Base-by-base conservation (phyloP, 2,797 vertebrate species). In the Adelosebastes latens region DNA sequence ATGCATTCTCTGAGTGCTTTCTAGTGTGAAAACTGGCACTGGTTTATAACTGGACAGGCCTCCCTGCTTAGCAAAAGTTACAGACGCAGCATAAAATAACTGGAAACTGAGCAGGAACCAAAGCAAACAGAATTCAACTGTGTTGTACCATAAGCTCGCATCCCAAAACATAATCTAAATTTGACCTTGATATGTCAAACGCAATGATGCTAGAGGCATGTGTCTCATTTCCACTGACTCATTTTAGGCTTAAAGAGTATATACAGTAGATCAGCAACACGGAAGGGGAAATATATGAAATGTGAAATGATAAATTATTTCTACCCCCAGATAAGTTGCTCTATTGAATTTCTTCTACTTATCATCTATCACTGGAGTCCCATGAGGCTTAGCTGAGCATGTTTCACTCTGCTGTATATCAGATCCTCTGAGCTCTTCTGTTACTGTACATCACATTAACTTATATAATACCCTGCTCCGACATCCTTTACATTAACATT, bases 121-220 rank as follows among this genome's bases (percentile, higher is more conserved):
- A 74, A 73, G 53, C 66, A 74, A 73, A 79, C 25, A 71, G 25
- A 83, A 72, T 69, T 68, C 24, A 75, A 32, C 62, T 71, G 60
- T 68, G 31, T 7, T 8, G 11, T 36, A 66, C 58, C 69, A 67
- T 52, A 61, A 74, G 22, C 74, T 55, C 32, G 55, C 63, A 32
- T 72, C 69, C 42, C n/a, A 55, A 65, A 79, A 59, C 67, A 79
- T 63, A 36, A 81, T 86, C 6, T 39, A 77, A 71, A 53, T 67
- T n/a, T 80, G 81, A 88, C 84, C 86, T 78, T 86, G 82, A 80
- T 75, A 76, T 75, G 74, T 86, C 87, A 83, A 62, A 82, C 46
- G 36, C 62, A 53, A 60, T 68, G 70, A 77, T 73, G 69, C 55
- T n/a, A 61, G 77, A 83, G 70, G 58, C 53, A 74, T 27, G 25